Percentiles rank a stretch among this genome's conserved stretches.
Conservation (phyloP, 2,888 invertebrate species). For the Epistrophella euchroma region DNA sequence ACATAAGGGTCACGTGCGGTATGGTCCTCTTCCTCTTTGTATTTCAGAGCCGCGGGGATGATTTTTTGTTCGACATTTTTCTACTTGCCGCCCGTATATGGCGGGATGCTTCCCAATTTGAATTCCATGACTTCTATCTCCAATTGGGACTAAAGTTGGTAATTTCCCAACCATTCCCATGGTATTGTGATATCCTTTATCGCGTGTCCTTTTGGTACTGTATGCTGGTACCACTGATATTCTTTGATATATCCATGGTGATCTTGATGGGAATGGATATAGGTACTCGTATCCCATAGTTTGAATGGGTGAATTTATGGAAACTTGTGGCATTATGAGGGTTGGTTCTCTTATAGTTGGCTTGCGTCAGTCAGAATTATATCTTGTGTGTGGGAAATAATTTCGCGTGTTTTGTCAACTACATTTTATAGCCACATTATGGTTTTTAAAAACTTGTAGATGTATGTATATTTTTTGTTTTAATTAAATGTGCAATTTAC, state of each 20-base stretch:
- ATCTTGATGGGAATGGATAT: constrained; percentile 58
- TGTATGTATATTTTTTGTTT: constrained; percentile 16
- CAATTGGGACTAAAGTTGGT: constrained; percentile 57
- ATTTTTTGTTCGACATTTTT: constrained; percentile 8
- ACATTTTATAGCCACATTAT: constrained; percentile 59
- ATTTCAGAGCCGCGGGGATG: constrained; percentile 46
- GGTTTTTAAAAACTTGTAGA: constrained; percentile 13
- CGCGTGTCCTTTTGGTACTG: constrained; percentile 70
- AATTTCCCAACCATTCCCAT: constrained; percentile 42
- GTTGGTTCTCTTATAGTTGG: constrained; percentile 39
- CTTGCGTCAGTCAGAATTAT: constrained; percentile 62
- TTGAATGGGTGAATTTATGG: constrained; percentile 58
- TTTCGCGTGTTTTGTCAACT: constrained; percentile 61
- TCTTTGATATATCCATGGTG: constrained; percentile 39
- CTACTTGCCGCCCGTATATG: constrained; percentile 51
- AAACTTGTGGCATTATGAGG: constrained; percentile 71
- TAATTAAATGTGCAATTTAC: constrained; percentile 52
- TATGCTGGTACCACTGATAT: constrained; percentile 69
- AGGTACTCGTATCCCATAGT: constrained; percentile 13
- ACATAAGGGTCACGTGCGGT: constrained; percentile 80
- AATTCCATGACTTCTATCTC: constrained; percentile 64
- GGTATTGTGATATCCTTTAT: constrained; percentile 64
- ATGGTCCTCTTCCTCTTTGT: constrained; percentile 36
- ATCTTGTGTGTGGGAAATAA: constrained; percentile 67
- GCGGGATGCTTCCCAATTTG: constrained; percentile 61